Conservation (phyloP, 2,888 invertebrate genomes). For the Rhodophaea formosa region DNA sequence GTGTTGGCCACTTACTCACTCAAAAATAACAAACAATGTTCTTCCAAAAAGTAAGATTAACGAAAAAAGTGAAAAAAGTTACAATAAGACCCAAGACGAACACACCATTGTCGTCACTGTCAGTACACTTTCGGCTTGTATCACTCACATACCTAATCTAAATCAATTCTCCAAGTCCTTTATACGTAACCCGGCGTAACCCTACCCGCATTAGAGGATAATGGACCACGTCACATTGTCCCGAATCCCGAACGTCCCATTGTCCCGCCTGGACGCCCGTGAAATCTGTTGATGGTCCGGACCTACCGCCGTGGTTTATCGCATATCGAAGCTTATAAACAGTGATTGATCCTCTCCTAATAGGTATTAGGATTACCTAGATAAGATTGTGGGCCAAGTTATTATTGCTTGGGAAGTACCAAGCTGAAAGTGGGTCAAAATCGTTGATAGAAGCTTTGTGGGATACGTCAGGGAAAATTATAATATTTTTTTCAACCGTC, state of each 20-base stretch:
- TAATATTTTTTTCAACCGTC: no score
- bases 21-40: no score
- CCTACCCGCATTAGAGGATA: slow-evolving; percentile 67
- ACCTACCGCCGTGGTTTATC: slow-evolving; percentile 55
- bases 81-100: background rate
- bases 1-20: no score
- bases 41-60: no score
- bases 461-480: background rate
- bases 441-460: background rate
- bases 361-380: background rate
- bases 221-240: slow-evolving; percentile 49
- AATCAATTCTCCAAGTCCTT: slow-evolving; percentile 55
- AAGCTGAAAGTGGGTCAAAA: background rate
- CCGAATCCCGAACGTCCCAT: slow-evolving; percentile 30
- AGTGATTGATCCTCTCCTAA: slow-evolving; percentile 13
- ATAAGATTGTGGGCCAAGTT: slow-evolving; percentile 3
- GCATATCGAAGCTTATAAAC: slow-evolving; percentile 15
- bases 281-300: slow-evolving; percentile 49
- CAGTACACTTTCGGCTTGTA: slow-evolving; percentile 22
- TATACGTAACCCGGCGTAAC: slow-evolving; percentile 61
- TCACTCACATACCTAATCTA: slow-evolving; percentile 48
- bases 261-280: slow-evolving; percentile 42
- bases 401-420: background rate
- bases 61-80: no score
- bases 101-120: background rate